Base-by-base conservation (phyloP, 1,140 invertebrate species). In the Pogonomyrmex californicus region DNA sequence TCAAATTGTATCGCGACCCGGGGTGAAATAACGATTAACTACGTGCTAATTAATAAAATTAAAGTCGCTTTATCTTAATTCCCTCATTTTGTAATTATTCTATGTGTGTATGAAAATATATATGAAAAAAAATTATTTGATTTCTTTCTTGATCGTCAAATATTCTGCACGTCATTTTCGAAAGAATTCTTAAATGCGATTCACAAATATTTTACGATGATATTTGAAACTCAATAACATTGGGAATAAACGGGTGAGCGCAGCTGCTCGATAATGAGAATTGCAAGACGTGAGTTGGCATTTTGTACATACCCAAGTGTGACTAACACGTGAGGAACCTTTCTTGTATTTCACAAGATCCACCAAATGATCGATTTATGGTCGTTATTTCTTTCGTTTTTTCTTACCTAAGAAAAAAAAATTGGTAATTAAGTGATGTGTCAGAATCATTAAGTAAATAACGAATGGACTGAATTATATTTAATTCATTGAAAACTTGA, bases 1-100 rank as follows among this genome's bases (percentile, higher is more conserved):
- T 94, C 93, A 90, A 23, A 23, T 87, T 90, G 92, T 92, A 90
- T 92, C 88, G 63, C 60, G 70, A 90, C 73, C 65, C 56, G 36
- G 71, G 63, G 89, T 81, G 62, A 81, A 85, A 82, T 58, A 76
- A 87, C 47, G 78, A 91, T 88, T 86, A 82, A 83, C 66, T 49
- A 81, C 33, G 56, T 70, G 77, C 82, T 90, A 90, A 92, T 92
- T 92, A 87, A 89, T 92, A 47, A 76, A 58, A 89, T 89, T 91
- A 87, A 87, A 87, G 65, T 65, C 65, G 65, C 78, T 86, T 85
- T 88, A 76, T 85, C 56, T 77, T 30, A 86, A 54, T 88, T 86
- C 51, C 38, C 23, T 78, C 68, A 33, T 86, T 85, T 49, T 14
- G 9, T n/a, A 49, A 62, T 49, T 56, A 10, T 36, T 82, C 12